phyloP scores from a whole-genome alignment of 2,113 vertebrate species.

The Jacana jacana region DNA sequence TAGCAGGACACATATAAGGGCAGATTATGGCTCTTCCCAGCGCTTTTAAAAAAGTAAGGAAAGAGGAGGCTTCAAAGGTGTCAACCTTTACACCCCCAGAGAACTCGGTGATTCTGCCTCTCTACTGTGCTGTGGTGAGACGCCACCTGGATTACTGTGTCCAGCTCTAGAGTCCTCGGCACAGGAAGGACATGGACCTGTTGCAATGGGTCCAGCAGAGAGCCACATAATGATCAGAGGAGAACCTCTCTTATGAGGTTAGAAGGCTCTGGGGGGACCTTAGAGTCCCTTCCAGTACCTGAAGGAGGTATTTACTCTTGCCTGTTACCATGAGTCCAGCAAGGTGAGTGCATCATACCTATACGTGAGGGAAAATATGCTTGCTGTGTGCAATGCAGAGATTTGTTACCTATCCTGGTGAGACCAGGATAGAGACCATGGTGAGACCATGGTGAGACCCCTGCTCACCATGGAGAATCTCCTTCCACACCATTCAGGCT shows the following conservation, averaged over 20 bases:
- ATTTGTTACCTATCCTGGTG: neutral
- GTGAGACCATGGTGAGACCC: no score
- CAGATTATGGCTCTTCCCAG: neutral
- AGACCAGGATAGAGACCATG: no score
- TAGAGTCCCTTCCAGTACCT: no score
- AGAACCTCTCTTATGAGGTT: no score
- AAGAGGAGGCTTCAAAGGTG: neutral
- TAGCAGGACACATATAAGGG: neutral
- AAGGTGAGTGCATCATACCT: neutral
- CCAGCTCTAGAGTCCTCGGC: no score
- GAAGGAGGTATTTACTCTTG: neutral
- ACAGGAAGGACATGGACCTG: no score
- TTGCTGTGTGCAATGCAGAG: neutral
- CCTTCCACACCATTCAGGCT: fast-evolving
- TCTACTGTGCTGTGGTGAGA: no score
- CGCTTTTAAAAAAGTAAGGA: neutral
- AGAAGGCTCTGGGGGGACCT: no score
- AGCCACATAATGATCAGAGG: no score
- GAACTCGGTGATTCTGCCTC: neutral
- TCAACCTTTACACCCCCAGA: neutral
- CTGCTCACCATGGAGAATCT: neutral
- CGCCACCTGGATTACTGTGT: no score
- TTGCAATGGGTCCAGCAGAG: no score
- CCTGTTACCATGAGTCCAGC: neutral
- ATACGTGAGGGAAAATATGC: fast-evolving